Percentiles rank a stretch among this genome's conserved stretches.
Evolutionary conservation across 2,113 vertebrate species (phyloP).

Genomic region (Hypomesus transpacificus): DNA sequence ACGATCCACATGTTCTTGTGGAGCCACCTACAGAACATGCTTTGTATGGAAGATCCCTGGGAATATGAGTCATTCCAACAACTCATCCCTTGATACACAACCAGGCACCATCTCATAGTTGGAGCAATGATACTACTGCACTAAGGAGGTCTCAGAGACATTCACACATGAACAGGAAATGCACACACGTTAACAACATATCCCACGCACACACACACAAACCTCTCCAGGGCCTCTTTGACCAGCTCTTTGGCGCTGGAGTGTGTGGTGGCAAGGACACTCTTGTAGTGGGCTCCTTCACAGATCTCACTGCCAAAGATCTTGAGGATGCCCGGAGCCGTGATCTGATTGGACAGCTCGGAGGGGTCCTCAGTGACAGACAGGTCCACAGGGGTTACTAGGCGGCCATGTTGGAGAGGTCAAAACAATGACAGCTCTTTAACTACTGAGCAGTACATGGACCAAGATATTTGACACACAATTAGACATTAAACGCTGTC

Average conservation of each 20-base stretch:
- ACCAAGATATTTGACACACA: not conserved
- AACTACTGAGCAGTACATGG: not conserved
- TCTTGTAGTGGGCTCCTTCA: slow-evolving; percentile 76
- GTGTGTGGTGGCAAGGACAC: slow-evolving; percentile 73
- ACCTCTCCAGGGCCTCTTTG: slow-evolving; percentile 79
- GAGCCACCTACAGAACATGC: slow-evolving; percentile 11
- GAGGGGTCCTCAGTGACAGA: slow-evolving; percentile 63
- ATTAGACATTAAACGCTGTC: not conserved
- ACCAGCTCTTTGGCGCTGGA: slow-evolving; percentile 77
- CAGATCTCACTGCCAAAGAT: slow-evolving; percentile 78
- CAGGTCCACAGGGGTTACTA: slow-evolving; percentile 38
- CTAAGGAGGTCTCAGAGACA: not conserved
- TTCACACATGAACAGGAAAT: not conserved
- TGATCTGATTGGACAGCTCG: slow-evolving; percentile 77
- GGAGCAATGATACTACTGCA: too few species aligned
- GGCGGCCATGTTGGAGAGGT: slow-evolving; percentile 1
- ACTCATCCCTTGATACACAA: too few species aligned
- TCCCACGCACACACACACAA: slow-evolving; percentile 8
- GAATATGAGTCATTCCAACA: not conserved
- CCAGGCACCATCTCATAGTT: too few species aligned
- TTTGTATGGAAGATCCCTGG: slow-evolving; percentile 4
- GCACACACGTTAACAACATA: not conserved
- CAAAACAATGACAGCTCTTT: not conserved
- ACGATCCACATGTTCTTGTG: slow-evolving; percentile 1
- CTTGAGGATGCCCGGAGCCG: slow-evolving; percentile 77